phyloP scores from a whole-genome alignment of 1,140 invertebrate species.

The Euschistus heros region DNA sequence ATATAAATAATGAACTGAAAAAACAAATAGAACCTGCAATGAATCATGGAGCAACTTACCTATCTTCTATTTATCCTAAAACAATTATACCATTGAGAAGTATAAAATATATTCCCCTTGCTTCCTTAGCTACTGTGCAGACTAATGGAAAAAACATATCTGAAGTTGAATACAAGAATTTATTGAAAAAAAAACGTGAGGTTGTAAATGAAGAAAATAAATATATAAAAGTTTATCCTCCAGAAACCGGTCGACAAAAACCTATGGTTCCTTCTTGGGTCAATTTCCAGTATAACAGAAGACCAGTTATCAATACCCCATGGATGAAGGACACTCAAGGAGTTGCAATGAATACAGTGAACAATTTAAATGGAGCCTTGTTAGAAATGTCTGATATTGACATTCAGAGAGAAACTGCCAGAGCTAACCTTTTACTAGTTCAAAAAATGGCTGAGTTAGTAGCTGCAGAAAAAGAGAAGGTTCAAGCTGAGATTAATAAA shows the following conservation, averaged over 20 bases:
- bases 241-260: slow-evolving; percentile 10
- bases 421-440: slow-evolving; percentile 16
- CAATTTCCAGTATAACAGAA: slow-evolving; percentile 6
- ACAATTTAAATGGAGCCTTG: slow-evolving; percentile 20
- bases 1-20: too few species aligned
- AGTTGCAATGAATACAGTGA: slow-evolving; percentile 17
- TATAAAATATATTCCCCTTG: slow-evolving; percentile 12
- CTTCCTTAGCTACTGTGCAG: not conserved
- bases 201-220: not conserved
- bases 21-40: too few species aligned
- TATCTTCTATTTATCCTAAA: slow-evolving; percentile 5
- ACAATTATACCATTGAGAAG: slow-evolving; percentile 4
- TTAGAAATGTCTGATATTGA: slow-evolving; percentile 19
- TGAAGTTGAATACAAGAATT: not conserved
- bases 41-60: slow-evolving; percentile 1
- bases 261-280: slow-evolving; percentile 7
- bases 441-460: slow-evolving; percentile 21
- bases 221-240: not conserved
- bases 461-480: slow-evolving; percentile 16
- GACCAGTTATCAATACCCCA: slow-evolving; percentile 20
- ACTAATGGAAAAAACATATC: not conserved
- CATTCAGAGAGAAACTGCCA: slow-evolving; percentile 21
- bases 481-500: slow-evolving; percentile 10
- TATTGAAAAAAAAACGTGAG: not conserved
- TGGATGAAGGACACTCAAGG: slow-evolving; percentile 23